Conservation (phyloP, 2,113 vertebrate genomes). For the Miniopterus natalensis region DNA sequence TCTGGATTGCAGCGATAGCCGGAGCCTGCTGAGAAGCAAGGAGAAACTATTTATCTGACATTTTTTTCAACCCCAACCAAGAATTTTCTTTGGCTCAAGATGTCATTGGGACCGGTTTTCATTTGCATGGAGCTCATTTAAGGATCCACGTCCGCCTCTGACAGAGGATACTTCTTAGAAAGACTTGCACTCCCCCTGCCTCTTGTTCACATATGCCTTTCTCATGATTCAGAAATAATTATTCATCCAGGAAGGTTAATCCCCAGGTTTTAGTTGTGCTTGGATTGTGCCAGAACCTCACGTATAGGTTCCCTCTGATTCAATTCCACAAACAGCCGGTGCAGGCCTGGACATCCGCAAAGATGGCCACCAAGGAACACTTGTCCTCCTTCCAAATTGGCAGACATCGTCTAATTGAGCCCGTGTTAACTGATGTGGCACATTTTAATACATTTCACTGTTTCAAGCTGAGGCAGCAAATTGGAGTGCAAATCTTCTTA, state of each 20-base stretch:
- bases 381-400: slow-evolving; percentile 62
- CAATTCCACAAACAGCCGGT: background rate
- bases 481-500: slow-evolving; percentile 72
- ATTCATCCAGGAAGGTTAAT: slow-evolving; percentile 66
- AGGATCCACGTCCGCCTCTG: background rate
- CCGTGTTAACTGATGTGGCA: slow-evolving; percentile 65
- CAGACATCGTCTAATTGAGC: slow-evolving; percentile 66
- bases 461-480: slow-evolving; percentile 82
- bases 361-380: slow-evolving; percentile 57
- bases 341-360: slow-evolving; percentile 22
- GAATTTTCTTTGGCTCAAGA: slow-evolving; percentile 80
- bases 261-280: slow-evolving; percentile 12
- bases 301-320: slow-evolving; percentile 24
- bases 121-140: slow-evolving; percentile 71
- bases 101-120: slow-evolving; percentile 67
- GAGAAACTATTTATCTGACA: slow-evolving; percentile 81
- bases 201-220: slow-evolving; percentile 27
- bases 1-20: slow-evolving; percentile 71
- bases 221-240: slow-evolving; percentile 59
- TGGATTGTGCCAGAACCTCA: slow-evolving; percentile 60
- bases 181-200: slow-evolving; percentile 52
- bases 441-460: slow-evolving; percentile 77
- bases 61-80: slow-evolving; percentile 78
- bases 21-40: slow-evolving; percentile 76
- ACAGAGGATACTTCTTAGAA: slow-evolving; percentile 81